These are phyloP conservation scores for Thereva unica DNA, from an alignment of 2,888 invertebrate genomes.

Conservation along the genomic window DNA sequence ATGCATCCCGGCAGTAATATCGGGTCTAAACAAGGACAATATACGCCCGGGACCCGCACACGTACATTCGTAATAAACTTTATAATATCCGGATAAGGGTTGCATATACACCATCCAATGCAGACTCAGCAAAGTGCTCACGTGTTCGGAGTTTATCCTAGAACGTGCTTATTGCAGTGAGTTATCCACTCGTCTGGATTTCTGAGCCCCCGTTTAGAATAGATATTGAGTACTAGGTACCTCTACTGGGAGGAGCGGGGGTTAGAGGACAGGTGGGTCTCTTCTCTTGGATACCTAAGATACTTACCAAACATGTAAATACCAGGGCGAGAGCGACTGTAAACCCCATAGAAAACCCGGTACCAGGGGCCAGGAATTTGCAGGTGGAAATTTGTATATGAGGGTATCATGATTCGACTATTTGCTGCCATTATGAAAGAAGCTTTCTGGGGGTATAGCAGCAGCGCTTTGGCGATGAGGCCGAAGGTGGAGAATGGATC, in stretches of 20 bases:
- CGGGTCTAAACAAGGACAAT: conserved; percentile 12
- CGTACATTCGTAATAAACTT: conserved; percentile 31
- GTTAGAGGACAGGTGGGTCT: no score
- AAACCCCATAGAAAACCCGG: no score
- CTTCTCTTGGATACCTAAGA: no score
- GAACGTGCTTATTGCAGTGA: conserved; percentile 35
- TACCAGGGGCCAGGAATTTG: no score
- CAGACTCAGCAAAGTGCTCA: conserved; percentile 33
- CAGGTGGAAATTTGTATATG: no score
- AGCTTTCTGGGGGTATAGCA: no score
- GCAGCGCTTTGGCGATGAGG: no score
- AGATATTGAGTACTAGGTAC: conserved; percentile 26
- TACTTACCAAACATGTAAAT: no score
- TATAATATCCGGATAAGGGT: conserved; percentile 30
- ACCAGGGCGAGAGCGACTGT: no score
- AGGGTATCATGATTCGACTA: no score
- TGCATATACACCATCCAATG: conserved; percentile 22
- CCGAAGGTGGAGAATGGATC: no score
- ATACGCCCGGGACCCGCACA: conserved; percentile 4
- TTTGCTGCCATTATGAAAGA: no score
- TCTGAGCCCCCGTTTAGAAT: conserved; percentile 11
- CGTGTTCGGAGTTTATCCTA: conserved; percentile 32
- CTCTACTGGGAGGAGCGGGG: not conserved
- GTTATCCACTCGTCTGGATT: conserved; percentile 31
- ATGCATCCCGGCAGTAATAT: conserved; percentile 9